Conservation (phyloP, 1,140 invertebrate genomes). For the Pseudomyrmex gracilis region DNA sequence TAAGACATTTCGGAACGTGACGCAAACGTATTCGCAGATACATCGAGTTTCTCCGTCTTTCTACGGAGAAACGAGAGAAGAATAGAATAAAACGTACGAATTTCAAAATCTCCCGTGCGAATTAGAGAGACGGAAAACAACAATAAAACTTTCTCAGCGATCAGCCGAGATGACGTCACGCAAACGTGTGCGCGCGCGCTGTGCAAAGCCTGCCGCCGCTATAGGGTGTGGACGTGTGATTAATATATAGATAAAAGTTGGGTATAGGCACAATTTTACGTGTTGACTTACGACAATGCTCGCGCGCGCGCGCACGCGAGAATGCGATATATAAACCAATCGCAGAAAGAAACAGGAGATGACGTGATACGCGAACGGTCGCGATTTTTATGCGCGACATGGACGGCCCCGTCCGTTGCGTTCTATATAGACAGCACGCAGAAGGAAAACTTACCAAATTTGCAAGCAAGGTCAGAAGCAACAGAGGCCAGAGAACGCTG, state of each 20-base stretch:
- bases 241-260: not conserved
- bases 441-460: constrained; percentile 56
- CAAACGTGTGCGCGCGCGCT: constrained; percentile 1
- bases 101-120: not conserved
- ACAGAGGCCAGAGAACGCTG: constrained; percentile 29
- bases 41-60: not conserved
- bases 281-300: not conserved
- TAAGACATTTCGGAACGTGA: not conserved
- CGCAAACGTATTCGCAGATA: not conserved
- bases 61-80: not conserved
- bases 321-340: not conserved
- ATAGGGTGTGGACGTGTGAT: not conserved
- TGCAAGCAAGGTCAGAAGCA: constrained; percentile 56
- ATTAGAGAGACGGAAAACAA: not conserved
- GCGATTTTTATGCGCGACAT: not conserved
- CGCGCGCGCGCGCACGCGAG: not conserved
- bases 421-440: not conserved
- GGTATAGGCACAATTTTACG: no score
- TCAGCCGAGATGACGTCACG: constrained; percentile 77
- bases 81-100: not conserved
- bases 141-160: constrained; percentile 71
- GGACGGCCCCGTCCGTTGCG: no score
- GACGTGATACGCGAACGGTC: constrained; percentile 64
- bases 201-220: constrained; percentile 23
- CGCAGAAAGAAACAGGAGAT: constrained; percentile 8